Base-by-base conservation (phyloP, 2,113 vertebrate species). In the Motacilla tschutschensis region DNA sequence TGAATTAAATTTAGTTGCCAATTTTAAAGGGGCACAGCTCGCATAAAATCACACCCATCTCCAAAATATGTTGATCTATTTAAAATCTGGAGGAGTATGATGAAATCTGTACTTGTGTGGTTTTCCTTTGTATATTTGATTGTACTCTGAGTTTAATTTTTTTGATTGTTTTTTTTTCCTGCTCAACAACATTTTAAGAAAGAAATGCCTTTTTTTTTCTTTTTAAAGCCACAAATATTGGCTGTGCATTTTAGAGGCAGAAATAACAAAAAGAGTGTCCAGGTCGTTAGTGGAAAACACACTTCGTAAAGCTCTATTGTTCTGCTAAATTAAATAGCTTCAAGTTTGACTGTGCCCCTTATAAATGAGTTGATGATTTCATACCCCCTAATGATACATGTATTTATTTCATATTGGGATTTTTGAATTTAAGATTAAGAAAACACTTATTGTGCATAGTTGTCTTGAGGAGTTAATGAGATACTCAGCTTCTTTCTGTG, bases 41-140 rank as follows among this genome's bases (percentile, higher is more conserved):
- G 40, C 79, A 66, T 33, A 62, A 81, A 83, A 92, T 92, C 80
- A 58, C 85, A 93, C 66, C 91, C 66, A 81, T 94, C 88, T 86
- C 85, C 71, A 85, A 74, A 93, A 85, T 92, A 79, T 69, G 71
- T 89, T 76, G 80, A 88, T 94, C 78, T 92, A 33, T 81, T 94
- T 89, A 91, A 93, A 91, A 88, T 79, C 74, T 89, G 88, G 66
- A 88, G 83, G 85, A 94, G 40, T 79, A 55, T 48, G 79, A 64
- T 89, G 90, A 94, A 89, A 83, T 87, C 66, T 91, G 62, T 62
- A 44, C 60, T 90, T 35, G 53, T 85, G 85, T 94, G 88, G 55
- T 86, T 94, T 94, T 91, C 88, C 74, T 94, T 94, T 85, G 70
- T 87, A 75, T 91, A 85, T 91, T 89, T 85, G 77, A 91, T 91